These are phyloP conservation scores for Cetonia aurata DNA, from an alignment of 2,888 invertebrate species.

Conservation along the genomic window DNA sequence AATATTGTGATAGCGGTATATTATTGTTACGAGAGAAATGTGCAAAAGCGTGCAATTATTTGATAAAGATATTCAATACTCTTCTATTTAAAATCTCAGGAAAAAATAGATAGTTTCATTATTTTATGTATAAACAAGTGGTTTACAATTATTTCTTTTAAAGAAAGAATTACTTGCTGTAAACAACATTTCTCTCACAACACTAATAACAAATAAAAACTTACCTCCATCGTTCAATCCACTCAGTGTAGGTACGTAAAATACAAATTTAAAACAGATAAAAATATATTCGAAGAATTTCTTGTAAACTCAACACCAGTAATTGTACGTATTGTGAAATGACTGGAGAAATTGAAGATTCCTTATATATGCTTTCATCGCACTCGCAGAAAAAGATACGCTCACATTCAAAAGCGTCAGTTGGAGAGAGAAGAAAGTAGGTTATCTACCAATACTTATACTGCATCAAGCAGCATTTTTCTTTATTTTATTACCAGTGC, in stretches of 20 bases:
- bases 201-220: no score
- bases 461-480: no score
- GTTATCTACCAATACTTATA: slow-evolving; percentile 52
- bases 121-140: no score
- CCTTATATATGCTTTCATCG: slow-evolving; percentile 61
- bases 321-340: slow-evolving; percentile 19
- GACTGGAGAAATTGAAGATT: slow-evolving; percentile 60
- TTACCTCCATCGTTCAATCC: no score
- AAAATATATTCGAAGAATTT: background rate
- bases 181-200: no score
- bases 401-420: background rate
- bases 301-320: slow-evolving; percentile 24
- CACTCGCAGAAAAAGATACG: slow-evolving; percentile 8
- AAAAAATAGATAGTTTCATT: background rate
- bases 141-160: no score
- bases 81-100: background rate
- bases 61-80: background rate
- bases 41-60: no score
- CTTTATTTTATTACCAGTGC: no score
- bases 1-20: no score
- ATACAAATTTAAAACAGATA: no score
- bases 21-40: no score
- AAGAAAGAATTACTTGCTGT: background rate
- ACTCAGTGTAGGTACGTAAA: no score
- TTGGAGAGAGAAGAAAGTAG: slow-evolving; percentile 59